phyloP scores from a whole-genome alignment of 2,888 invertebrate species.

The Drosophila engyochracea region DNA sequence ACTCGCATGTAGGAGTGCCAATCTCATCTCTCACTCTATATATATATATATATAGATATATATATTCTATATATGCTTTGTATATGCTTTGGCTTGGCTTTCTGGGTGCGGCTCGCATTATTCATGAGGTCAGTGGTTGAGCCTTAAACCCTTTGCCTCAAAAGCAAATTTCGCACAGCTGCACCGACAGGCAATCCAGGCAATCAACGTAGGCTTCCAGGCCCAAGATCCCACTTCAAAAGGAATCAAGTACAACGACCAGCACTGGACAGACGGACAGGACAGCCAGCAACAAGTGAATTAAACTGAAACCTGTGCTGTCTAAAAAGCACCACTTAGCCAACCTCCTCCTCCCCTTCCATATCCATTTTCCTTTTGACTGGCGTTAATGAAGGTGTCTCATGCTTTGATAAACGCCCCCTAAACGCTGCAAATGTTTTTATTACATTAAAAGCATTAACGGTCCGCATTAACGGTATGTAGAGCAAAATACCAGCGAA shows the following conservation, averaged over 20 bases:
- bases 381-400: conserved; percentile 34
- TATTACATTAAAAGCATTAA: conserved; percentile 82
- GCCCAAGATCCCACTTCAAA: conserved; percentile 50
- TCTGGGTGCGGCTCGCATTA: conserved; percentile 61
- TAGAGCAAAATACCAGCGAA: conserved; percentile 68
- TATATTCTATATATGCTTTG: conserved; percentile 5
- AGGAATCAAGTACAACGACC: conserved; percentile 37
- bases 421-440: conserved; percentile 77
- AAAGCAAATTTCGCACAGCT: conserved; percentile 46
- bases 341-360: conserved; percentile 5
- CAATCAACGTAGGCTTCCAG: conserved; percentile 34
- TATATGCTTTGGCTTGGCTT: conserved; percentile 21
- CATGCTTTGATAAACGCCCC: conserved; percentile 55
- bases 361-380: background rate
- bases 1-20: conserved; percentile 59
- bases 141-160: conserved; percentile 28
- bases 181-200: conserved; percentile 16
- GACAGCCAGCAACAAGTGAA: conserved; percentile 69
- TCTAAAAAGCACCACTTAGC: conserved; percentile 16
- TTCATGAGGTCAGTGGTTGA: conserved; percentile 65
- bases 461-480: conserved; percentile 70
- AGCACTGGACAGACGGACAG: conserved; percentile 34
- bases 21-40: conserved; percentile 11
- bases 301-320: conserved; percentile 33
- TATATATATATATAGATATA: conserved; percentile 3